Base-by-base conservation (phyloP, 2,888 invertebrate genomes). In the Hemaris fuciformis region DNA sequence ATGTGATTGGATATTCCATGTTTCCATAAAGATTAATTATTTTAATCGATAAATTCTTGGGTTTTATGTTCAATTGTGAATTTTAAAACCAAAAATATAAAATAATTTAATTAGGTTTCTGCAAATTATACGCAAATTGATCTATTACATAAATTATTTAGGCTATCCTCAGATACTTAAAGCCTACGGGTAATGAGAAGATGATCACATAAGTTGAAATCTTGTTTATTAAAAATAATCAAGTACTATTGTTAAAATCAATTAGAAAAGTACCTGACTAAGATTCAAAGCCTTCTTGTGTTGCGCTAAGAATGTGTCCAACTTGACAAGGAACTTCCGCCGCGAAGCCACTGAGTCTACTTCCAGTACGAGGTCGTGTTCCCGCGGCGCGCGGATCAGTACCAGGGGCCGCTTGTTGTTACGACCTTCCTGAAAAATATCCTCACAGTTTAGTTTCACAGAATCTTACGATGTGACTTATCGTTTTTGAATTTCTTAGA, bases 361-460 rank as follows among this genome's bases (percentile, higher is more conserved):
- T 84, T 99, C 98, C 60, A 99, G 90, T 13, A 98, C 98, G 66
- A 99, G 91, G 89, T 99, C 99, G 77, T 99, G 98, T 87, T 98
- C 98, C 53, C 97, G 94, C 0, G 97, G 96, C 10, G 97, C 96
- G 38, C 97, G 93, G 45, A 98, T 89, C 27, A 98, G 88, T 6
- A 98, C 95, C 80, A 98, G 93, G 0, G 98, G 98, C 60, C 96
- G 95, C 81, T 96, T 96, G 73, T 96, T 96, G 60, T 93, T 94
- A 57, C 95, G 94, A 62, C 93, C 89, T 79, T 95, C 94, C 94
- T 94, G 80, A 65, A 81, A 82, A 18, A 34, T 1, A 38, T 7
- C n/a, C 10, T 48, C 1, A 3, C 45, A 56, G 61, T 38, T 22
- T 48, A 53, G 18, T 18, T 46, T n/a, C n/a, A n/a, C n/a, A n/a